These are phyloP conservation scores for Recurvirostra avosetta DNA, from an alignment of 2,113 vertebrate genomes.

Conservation along the genomic window DNA sequence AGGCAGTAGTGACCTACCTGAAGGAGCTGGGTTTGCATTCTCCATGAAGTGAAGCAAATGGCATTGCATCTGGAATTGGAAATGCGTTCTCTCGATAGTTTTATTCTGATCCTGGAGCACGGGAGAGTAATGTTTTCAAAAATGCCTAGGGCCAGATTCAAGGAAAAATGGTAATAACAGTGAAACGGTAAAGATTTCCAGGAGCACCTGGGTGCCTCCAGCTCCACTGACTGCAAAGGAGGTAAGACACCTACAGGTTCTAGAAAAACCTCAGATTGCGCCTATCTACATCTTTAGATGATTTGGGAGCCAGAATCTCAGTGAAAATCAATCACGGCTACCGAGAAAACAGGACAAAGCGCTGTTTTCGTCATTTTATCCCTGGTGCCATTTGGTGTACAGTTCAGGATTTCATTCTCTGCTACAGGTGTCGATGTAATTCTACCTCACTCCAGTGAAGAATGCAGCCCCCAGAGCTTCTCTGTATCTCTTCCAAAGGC, in stretches of 20 bases:
- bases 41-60: slow-evolving; percentile 51
- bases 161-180: neutral
- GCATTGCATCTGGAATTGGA: neutral
- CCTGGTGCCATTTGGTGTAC: neutral
- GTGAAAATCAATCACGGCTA: neutral
- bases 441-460: slow-evolving; percentile 24
- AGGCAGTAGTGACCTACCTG: slow-evolving; percentile 56
- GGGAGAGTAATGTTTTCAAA: neutral
- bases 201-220: neutral
- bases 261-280: neutral
- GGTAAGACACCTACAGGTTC: neutral
- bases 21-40: slow-evolving; percentile 62
- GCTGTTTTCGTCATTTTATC: neutral
- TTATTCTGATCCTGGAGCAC: neutral
- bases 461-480: slow-evolving; percentile 7
- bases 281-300: neutral
- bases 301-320: neutral
- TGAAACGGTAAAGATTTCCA: neutral
- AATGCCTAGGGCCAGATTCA: neutral
- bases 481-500: neutral
- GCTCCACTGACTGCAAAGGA: neutral
- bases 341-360: neutral
- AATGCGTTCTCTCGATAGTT: neutral
- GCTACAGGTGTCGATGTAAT: neutral
- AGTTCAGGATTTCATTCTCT: neutral